Conservation (phyloP, 2,797 vertebrate species). For the Sciaenops ocellatus region DNA sequence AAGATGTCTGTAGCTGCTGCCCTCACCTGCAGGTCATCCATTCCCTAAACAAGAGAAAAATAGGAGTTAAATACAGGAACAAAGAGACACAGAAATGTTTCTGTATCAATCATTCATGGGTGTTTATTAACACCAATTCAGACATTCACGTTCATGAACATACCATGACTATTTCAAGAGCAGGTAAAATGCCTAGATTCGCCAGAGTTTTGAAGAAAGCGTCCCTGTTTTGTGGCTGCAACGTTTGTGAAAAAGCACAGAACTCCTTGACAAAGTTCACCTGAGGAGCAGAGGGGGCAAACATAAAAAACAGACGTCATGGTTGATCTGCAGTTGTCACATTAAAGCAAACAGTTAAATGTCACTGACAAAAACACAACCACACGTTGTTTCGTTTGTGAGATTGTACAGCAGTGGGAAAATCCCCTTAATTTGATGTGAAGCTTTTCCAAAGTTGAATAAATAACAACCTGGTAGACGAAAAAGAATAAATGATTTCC, state of each 20-base stretch:
- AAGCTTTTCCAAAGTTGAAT: neutral
- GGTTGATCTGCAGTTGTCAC: neutral
- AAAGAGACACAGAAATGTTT: neutral
- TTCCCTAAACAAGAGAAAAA: conserved; percentile 85
- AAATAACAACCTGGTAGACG: neutral
- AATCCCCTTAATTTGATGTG: neutral
- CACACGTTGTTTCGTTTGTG: neutral
- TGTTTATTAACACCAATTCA: neutral
- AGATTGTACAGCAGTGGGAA: neutral
- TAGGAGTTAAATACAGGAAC: neutral
- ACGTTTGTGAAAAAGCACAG: conserved; percentile 96
- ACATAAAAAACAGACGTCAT: conserved; percentile 20
- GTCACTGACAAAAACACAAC: neutral
- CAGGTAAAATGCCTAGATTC: conserved; percentile 95
- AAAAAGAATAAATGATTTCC: neutral
- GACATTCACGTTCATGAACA: conserved; percentile 51
- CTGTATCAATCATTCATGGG: neutral
- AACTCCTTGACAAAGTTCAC: conserved; percentile 99
- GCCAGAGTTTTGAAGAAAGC: conserved; percentile 97
- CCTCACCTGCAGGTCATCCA: conserved; percentile 98
- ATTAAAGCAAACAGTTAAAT: neutral
- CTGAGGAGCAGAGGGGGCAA: conserved; percentile 71
- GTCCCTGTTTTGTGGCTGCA: conserved; percentile 97
- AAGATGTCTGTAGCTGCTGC: conserved; percentile 99
- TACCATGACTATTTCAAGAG: conserved; percentile 98